These are phyloP conservation scores for Solen grandis DNA, from an alignment of 1,140 invertebrate species.

Conservation along the genomic window DNA sequence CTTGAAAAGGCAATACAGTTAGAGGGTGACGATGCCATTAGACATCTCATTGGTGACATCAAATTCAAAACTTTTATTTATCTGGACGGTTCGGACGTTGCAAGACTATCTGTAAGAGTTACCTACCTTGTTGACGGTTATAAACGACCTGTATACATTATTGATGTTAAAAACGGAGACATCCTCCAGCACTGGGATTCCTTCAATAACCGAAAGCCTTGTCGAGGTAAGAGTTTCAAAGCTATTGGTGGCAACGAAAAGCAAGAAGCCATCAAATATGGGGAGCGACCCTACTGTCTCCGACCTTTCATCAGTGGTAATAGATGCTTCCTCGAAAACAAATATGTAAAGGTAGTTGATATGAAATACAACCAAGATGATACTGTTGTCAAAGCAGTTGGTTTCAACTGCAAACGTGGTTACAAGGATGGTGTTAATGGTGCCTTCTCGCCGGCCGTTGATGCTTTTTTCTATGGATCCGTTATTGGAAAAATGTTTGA, in stretches of 20 bases:
- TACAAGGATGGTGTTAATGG: slow-evolving; percentile 63
- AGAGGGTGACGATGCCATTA: slow-evolving; percentile 30
- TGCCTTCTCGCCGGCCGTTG: slow-evolving; percentile 61
- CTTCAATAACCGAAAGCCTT: slow-evolving; percentile 43
- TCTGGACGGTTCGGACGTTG: not conserved
- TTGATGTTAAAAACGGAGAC: slow-evolving; percentile 56
- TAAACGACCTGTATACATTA: slow-evolving; percentile 55
- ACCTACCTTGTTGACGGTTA: slow-evolving; percentile 47
- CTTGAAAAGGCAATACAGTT: slow-evolving; percentile 17
- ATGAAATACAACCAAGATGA: slow-evolving; percentile 44
- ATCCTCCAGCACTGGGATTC: slow-evolving; percentile 49
- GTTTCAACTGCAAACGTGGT: slow-evolving; percentile 48
- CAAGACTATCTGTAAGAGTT: slow-evolving; percentile 39
- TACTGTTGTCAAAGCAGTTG: slow-evolving; percentile 31
- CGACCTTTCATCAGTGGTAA: slow-evolving; percentile 25
- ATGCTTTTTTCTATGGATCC: slow-evolving; percentile 65
- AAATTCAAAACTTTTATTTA: no score
- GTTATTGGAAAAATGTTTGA: slow-evolving; percentile 63
- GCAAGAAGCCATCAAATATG: slow-evolving; percentile 60
- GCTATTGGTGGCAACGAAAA: slow-evolving; percentile 63
- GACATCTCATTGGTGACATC: no score
- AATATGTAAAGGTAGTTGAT: slow-evolving; percentile 63
- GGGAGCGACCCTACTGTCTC: slow-evolving; percentile 52
- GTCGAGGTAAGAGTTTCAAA: slow-evolving; percentile 33
- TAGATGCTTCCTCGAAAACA: slow-evolving; percentile 60